These are phyloP conservation scores for Drosophila multiciliata DNA, from an alignment of 2,888 invertebrate genomes.

Conservation along the genomic window DNA sequence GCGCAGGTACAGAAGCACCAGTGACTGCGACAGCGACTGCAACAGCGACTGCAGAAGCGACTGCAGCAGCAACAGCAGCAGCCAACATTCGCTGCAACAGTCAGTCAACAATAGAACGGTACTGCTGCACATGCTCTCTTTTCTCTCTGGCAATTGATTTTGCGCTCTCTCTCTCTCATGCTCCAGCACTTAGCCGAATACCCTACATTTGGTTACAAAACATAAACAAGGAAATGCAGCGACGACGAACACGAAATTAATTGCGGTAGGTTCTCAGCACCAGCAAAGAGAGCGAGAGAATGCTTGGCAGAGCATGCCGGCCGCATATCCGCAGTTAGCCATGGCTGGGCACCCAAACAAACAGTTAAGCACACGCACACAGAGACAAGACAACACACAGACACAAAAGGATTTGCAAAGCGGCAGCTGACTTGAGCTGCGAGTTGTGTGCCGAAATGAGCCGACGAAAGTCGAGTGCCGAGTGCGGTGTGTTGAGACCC, in stretches of 20 bases:
- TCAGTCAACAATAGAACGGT: slow-evolving; percentile 44
- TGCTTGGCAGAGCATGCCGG: slow-evolving; percentile 48
- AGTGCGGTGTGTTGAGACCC: slow-evolving; percentile 11
- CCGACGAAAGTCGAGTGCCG: slow-evolving; percentile 21
- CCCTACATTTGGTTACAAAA: slow-evolving; percentile 73
- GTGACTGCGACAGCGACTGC: slow-evolving; percentile 7
- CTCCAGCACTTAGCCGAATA: slow-evolving; percentile 65
- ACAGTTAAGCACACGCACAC: slow-evolving; percentile 57
- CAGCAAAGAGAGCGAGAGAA: slow-evolving; percentile 15
- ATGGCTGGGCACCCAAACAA: slow-evolving; percentile 74
- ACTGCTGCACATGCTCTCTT: slow-evolving; percentile 38
- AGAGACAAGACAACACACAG: slow-evolving; percentile 1
- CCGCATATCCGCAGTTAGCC: slow-evolving; percentile 37
- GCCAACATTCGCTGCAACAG: slow-evolving; percentile 51
- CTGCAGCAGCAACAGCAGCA: slow-evolving; percentile 20
- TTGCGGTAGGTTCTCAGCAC: slow-evolving; percentile 75
- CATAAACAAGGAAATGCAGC: slow-evolving; percentile 80
- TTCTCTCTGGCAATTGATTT: slow-evolving; percentile 25
- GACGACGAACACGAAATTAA: slow-evolving; percentile 58
- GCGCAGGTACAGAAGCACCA: slow-evolving; percentile 63
- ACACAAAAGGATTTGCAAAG: slow-evolving; percentile 33
- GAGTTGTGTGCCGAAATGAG: slow-evolving; percentile 22
- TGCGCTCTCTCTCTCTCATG: slow-evolving; percentile 13
- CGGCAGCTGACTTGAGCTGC: slow-evolving; percentile 49
- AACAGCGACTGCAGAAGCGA: slow-evolving; percentile 24